These are phyloP conservation scores for Cremastobaeus sp. DNA, from an alignment of 2,888 invertebrate species.

Conservation along the genomic window DNA sequence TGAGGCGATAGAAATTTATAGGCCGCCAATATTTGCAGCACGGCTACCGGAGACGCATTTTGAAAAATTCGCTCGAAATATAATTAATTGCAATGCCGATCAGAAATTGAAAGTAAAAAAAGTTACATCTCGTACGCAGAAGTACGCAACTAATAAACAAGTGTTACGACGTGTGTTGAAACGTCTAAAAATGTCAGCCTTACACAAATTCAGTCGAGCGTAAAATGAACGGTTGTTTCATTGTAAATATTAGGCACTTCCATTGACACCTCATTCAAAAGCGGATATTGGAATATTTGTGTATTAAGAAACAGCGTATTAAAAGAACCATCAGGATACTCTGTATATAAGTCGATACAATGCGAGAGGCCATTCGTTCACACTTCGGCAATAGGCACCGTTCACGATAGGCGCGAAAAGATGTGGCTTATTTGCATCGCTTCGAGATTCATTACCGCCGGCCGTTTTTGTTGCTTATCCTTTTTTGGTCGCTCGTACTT, in stretches of 20 bases:
- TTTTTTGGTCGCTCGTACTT: conserved; percentile 45
- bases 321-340: conserved; percentile 14
- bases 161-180: too few relatives aligned
- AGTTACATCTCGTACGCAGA: too few relatives aligned
- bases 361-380: conserved; percentile 35
- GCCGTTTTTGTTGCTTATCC: conserved; percentile 47
- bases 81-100: neutral
- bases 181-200: too few relatives aligned
- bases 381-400: conserved; percentile 30
- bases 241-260: too few relatives aligned
- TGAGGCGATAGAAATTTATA: conserved; percentile 78
- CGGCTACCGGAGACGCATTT: conserved; percentile 63
- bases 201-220: too few relatives aligned
- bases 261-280: too few relatives aligned
- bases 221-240: too few relatives aligned
- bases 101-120: too few relatives aligned
- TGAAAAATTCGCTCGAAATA: conserved; percentile 14
- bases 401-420: conserved; percentile 64
- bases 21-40: conserved; percentile 66
- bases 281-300: too few relatives aligned
- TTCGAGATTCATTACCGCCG: conserved; percentile 68
- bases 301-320: neutral
- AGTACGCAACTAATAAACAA: too few relatives aligned
- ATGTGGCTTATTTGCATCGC: conserved; percentile 68
- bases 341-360: conserved; percentile 25